Percentiles rank a stretch among this genome's conserved stretches.
phyloP scores from a whole-genome alignment of 1,140 invertebrate species.

The Aricia agestis region DNA sequence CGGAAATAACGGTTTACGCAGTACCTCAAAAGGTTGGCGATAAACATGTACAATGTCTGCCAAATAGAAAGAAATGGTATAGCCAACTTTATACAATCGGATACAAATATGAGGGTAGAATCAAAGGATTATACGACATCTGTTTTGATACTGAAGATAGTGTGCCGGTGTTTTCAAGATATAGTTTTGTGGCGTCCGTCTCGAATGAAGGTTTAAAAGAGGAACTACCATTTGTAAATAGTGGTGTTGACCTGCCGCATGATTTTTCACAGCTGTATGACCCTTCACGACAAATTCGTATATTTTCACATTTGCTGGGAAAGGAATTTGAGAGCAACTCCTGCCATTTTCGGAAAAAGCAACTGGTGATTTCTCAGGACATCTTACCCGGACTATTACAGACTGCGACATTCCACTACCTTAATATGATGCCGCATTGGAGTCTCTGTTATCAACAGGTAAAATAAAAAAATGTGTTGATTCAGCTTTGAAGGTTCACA shows the following conservation, averaged over 20 bases:
- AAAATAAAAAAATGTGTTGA: neutral
- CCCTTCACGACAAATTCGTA: slow-evolving; percentile 39
- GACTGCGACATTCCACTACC: slow-evolving; percentile 41
- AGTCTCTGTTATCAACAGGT: slow-evolving; percentile 47
- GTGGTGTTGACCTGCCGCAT: slow-evolving; percentile 24
- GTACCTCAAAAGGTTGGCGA: slow-evolving; percentile 22
- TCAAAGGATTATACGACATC: slow-evolving; percentile 46
- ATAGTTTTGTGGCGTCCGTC: slow-evolving; percentile 30
- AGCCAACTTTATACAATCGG: slow-evolving; percentile 37
- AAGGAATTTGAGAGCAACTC: slow-evolving; percentile 32
- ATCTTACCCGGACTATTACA: slow-evolving; percentile 46
- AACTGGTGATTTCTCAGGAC: slow-evolving; percentile 52
- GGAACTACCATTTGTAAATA: slow-evolving; percentile 28
- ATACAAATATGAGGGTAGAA: slow-evolving; percentile 32
- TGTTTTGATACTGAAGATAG: slow-evolving; percentile 47
- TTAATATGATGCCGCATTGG: slow-evolving; percentile 62
- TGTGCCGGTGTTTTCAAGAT: slow-evolving; percentile 43
- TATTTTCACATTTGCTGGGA: neutral
- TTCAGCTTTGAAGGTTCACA: neutral
- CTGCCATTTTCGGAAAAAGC: slow-evolving; percentile 52
- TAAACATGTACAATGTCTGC: slow-evolving; percentile 25
- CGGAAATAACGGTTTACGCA: slow-evolving; percentile 26
- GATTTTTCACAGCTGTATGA: slow-evolving; percentile 47
- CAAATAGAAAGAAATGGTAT: slow-evolving; percentile 28
- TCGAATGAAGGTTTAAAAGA: slow-evolving; percentile 25